Evolutionary conservation across 2,888 invertebrate species (phyloP).

Genomic region (Phalangium opilio): DNA sequence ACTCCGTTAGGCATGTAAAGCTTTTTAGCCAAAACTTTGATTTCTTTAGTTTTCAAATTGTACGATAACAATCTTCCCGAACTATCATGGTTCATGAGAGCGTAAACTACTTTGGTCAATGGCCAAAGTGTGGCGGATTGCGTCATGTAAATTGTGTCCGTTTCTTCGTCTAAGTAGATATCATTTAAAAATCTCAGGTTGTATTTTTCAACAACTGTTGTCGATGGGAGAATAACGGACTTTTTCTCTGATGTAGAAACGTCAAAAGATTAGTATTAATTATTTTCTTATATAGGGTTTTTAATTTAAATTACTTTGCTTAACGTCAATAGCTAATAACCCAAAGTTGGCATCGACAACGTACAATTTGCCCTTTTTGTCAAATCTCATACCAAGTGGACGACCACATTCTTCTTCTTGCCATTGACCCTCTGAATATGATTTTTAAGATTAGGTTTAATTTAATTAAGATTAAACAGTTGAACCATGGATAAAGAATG

Average conservation of each 20-base stretch:
- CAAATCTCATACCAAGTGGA: conserved; percentile 19
- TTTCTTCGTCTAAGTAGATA: conserved; percentile 16
- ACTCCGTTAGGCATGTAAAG: conserved; percentile 81
- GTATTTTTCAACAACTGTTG: conserved; percentile 6
- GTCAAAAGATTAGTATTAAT: too few relatives aligned
- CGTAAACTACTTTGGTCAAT: conserved; percentile 11
- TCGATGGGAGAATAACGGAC: conserved; percentile 6
- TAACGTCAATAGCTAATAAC: conserved; percentile 15
- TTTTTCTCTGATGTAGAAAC: conserved; percentile 34
- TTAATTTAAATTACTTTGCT: conserved; percentile 10
- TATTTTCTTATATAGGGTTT: not conserved
- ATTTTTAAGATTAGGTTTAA: too few relatives aligned
- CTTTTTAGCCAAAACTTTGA: conserved; percentile 33
- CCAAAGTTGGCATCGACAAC: conserved; percentile 21
- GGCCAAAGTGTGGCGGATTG: conserved; percentile 14
- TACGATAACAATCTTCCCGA: conserved; percentile 48
- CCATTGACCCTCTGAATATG: conserved; percentile 15
- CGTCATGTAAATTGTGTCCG: conserved; percentile 12
- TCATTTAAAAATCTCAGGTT: conserved; percentile 15
- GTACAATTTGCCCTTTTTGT: conserved; percentile 18
- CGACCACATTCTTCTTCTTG: conserved; percentile 19
- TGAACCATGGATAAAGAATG: too few relatives aligned
- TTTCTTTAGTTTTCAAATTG: conserved; percentile 57
- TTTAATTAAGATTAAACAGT: too few relatives aligned
- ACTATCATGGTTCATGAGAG: conserved; percentile 15